phyloP scores from a whole-genome alignment of 2,113 vertebrate species.

The Cariama cristata region DNA sequence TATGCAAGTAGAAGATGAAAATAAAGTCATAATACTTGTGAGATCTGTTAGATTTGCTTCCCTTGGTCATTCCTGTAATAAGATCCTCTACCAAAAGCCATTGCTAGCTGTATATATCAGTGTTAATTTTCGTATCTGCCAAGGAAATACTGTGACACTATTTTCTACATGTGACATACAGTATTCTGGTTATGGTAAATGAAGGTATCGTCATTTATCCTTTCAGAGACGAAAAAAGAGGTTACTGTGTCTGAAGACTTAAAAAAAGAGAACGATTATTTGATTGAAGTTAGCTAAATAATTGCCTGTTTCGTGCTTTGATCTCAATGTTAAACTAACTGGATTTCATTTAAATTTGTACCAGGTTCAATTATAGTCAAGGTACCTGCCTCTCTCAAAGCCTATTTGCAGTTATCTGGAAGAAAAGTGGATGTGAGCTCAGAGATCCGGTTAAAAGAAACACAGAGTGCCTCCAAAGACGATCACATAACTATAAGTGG shows the following conservation, averaged over 20 bases:
- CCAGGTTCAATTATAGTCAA: conserved; percentile 88
- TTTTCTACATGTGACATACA: not conserved
- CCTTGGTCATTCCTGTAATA: not conserved
- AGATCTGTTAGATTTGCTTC: not conserved
- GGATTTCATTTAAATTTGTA: conserved; percentile 17
- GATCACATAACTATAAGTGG: conserved; percentile 80
- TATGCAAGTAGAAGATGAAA: not conserved
- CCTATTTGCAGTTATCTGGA: conserved; percentile 82
- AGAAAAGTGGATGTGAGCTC: conserved; percentile 83
- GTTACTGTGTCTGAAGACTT: not conserved
- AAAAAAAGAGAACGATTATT: not conserved
- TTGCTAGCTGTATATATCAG: not conserved
- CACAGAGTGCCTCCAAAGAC: conserved; percentile 63
- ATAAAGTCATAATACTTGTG: not conserved
- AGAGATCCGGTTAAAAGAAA: conserved; percentile 81
- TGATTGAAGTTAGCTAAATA: not conserved
- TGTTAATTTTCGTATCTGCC: not conserved
- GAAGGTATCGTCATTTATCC: not conserved
- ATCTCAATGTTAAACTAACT: not conserved
- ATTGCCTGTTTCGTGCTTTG: not conserved
- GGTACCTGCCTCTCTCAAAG: conserved; percentile 83
- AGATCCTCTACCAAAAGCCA: not conserved
- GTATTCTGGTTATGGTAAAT: not conserved
- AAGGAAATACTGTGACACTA: not conserved
- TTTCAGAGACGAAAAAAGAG: not conserved